Base-by-base conservation (phyloP, 2,113 vertebrate species). In the Gymnarchus niloticus region DNA sequence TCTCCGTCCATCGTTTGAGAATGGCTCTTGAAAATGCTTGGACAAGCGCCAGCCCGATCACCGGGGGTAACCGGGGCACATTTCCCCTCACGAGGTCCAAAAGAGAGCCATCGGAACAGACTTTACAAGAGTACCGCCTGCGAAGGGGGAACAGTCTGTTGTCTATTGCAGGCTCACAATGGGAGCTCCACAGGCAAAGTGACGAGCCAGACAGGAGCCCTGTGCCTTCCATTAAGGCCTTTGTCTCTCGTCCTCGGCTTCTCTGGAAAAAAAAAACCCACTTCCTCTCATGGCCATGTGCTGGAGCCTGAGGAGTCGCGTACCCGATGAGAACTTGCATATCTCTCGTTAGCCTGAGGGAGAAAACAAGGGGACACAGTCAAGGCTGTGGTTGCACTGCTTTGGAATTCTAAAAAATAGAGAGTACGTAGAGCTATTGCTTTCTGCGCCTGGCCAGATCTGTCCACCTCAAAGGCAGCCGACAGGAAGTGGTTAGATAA, bases 201-300 rank as follows among this genome's bases (percentile, higher is more conserved):
- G 89, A 90, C 87, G 80, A 61, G 88, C 88, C 37, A 76, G 73
- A 87, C 88, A 88, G 88, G 87, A 83, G 25, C 73, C 89, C 89
- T 12, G 85, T 76, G 54, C 88, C 89, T 89, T 90, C 89, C 86
- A 88, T 88, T 91, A 90, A 91, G 88, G 88, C 56, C 81, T 86
- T 86, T 89, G 84, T 92, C 87, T 89, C 54, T 85, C 19, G 21
- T 86, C 86, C 65, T 84, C 51, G 51, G 48, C 59, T 76, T 81
- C n/a, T 56, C 44, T 33, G 49, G 51, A 81, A 25, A 46, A 81
- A 86, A 91, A 87, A 89, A 87, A 85, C 37, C 76, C 81, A 86
- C 91, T 94, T 94, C 93, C 93, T 91, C 19, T 52, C 77, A 83
- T 87, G 91, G 91, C 90, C 87, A n/a, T 46, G 25, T 73, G 25